Evolutionary conservation across 2,797 vertebrate species (phyloP), one percentile per base, ranked within the genome.

Genomic region (Labroides dimidiatus): DNA sequence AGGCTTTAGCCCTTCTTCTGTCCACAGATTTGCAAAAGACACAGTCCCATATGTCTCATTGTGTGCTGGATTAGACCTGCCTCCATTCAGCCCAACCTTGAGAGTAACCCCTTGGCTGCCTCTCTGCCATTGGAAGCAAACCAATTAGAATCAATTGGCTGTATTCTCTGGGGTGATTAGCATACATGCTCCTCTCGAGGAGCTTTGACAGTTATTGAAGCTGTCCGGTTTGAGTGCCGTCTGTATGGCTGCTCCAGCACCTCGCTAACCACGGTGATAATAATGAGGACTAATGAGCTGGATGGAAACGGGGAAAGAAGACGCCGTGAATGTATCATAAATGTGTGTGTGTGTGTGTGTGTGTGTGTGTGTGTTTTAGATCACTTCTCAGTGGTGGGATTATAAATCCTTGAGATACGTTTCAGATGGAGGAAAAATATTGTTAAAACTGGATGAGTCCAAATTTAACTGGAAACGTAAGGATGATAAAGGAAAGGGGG

Each of bases 111-210:
- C 77, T 68, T 48, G 70, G 80, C 82, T 66, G 62, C 82, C 78
- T 83, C 84, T 62, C 82, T 13, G 43, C 86, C 75, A 85, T 76
- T 86, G 85, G 87, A 90, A 70, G 82, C 68, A 81, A 81, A 87
- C 86, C 89, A 90, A 90, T 90, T 91, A 92, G 88, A 88, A 83
- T 92, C 86, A 90, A 87, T 90, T 80, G 90, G 84, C 64, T 14
- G 82, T 81, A 86, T 86, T 89, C 91, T 90, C 88, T 58, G 81
- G 85, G 86, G 88, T 70, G 86, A 91, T 92, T 89, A 92, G 80
- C 89, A 89, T 90, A 87, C 84, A 75, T 79, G 89, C 78, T 72
- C 19, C 72, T 72, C 87, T 88, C 80, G 33, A 53, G 85, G 73
- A 75, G 78, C 81, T 81, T 48, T 86, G 82, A 84, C 85, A 66